Evolutionary conservation across 2,888 invertebrate genomes (phyloP).

Genomic region (Campoplex nolae): DNA sequence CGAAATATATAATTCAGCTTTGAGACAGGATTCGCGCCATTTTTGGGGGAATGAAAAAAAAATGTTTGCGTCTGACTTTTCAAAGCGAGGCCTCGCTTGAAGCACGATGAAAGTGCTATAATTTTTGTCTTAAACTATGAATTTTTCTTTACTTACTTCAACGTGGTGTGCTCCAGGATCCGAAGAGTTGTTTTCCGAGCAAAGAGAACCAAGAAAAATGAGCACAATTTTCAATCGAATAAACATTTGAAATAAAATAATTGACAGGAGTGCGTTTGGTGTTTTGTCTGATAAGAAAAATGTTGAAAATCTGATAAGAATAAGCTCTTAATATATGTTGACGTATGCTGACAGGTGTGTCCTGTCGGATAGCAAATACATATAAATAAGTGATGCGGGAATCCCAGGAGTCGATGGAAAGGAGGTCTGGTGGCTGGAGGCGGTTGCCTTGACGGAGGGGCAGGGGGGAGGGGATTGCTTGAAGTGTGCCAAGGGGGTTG

Average conservation of each 20-base stretch:
- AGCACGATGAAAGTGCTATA: background rate
- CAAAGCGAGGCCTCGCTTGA: background rate
- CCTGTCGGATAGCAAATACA: conserved; percentile 76
- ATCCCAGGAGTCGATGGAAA: conserved; percentile 73
- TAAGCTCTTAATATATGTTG: conserved; percentile 51
- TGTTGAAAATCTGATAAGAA: background rate
- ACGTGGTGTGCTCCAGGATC: background rate
- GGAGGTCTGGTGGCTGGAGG: conserved; percentile 27
- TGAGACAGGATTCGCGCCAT: background rate
- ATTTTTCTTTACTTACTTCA: background rate
- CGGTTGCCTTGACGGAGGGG: conserved; percentile 26
- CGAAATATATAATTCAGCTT: background rate
- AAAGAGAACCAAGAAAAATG: background rate
- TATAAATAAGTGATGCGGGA: conserved; percentile 79
- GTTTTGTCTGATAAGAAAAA: background rate
- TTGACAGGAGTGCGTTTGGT: background rate
- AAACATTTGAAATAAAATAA: background rate
- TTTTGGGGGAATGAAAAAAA: background rate
- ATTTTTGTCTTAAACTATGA: background rate
- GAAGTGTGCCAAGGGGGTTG: conserved; percentile 54
- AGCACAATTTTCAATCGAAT: too few relatives aligned
- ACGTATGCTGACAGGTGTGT: conserved; percentile 69
- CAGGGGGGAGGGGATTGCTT: conserved; percentile 1
- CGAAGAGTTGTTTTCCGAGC: too few relatives aligned
- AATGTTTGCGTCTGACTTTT: background rate